A percentile compares a stretch with the other conserved stretches of the same genome.
These are phyloP conservation scores for Drosophila ironensis DNA, from an alignment of 1,140 invertebrate species.

Conservation along the genomic window DNA sequence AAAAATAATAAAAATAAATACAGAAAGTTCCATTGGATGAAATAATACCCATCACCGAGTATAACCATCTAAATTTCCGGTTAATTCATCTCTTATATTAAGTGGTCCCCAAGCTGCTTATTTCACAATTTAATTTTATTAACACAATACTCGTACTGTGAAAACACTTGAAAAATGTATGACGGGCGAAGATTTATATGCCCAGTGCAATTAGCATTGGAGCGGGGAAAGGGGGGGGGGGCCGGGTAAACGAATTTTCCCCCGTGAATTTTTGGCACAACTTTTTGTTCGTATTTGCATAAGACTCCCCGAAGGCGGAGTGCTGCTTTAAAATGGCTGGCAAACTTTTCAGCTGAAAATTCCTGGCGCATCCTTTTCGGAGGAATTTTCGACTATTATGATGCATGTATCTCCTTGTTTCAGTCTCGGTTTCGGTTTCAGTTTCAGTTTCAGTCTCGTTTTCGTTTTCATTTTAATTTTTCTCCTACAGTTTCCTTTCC, in stretches of 20 bases:
- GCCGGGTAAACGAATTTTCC: not conserved
- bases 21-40: no score
- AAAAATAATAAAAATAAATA: no score
- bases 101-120: conserved; percentile 20
- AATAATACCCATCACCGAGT: no score
- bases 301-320: conserved; percentile 3
- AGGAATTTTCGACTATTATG: conserved; percentile 37
- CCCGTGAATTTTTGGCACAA: not conserved
- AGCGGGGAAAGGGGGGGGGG: not conserved
- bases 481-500: conserved; percentile 10
- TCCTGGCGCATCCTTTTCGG: conserved; percentile 44
- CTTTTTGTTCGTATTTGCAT: conserved; percentile 13
- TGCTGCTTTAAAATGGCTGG: conserved; percentile 9
- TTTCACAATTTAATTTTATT: conserved; percentile 44
- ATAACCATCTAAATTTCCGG: no score
- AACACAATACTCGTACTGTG: conserved; percentile 34
- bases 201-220: conserved; percentile 46
- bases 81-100: not conserved
- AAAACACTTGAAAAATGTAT: conserved; percentile 47
- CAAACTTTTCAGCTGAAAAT: conserved; percentile 38
- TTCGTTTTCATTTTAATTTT: not conserved
- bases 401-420: conserved; percentile 27
- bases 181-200: conserved; percentile 37
- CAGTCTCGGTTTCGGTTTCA: not conserved
- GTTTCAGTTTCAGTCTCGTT: conserved; percentile 11